phyloP scores from a whole-genome alignment of 2,888 invertebrate species.

The Diaphora mendica region DNA sequence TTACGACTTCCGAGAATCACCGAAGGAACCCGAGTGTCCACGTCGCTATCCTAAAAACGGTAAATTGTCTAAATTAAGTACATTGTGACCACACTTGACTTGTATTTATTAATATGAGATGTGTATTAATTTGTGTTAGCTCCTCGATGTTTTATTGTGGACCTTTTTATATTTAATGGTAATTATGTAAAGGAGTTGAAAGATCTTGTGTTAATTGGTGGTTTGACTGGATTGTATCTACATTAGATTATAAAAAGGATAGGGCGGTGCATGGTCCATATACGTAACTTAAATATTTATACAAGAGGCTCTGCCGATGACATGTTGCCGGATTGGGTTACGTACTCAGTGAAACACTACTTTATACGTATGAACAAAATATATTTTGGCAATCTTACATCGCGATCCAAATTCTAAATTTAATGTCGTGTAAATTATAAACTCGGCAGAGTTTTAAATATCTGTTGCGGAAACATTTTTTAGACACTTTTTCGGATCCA shows the following conservation, averaged over 20 bases:
- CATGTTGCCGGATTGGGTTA: conserved; percentile 1
- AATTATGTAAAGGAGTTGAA: conserved; percentile 39
- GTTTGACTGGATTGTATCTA: conserved; percentile 30
- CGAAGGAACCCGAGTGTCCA: conserved; percentile 50
- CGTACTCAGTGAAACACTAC: neutral
- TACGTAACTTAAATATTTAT: conserved; percentile 8
- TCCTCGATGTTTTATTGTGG: conserved; percentile 38
- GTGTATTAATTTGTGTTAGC: conserved; percentile 50
- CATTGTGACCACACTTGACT: conserved; percentile 61
- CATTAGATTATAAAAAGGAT: conserved; percentile 35
- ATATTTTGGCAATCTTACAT: neutral
- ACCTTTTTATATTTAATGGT: conserved; percentile 48
- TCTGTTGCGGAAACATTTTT: too few relatives aligned
- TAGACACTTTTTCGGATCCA: too few relatives aligned
- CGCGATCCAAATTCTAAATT: neutral
- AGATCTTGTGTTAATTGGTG: conserved; percentile 49
- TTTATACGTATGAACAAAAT: neutral
- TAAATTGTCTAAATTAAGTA: conserved; percentile 78
- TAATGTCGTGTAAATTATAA: neutral
- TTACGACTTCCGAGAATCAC: conserved; percentile 76
- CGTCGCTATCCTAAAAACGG: conserved; percentile 70
- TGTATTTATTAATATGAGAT: conserved; percentile 57
- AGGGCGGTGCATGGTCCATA: conserved; percentile 13
- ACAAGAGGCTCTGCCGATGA: conserved; percentile 7
- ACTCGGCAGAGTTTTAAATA: too few relatives aligned